Percentiles rank a stretch among this genome's conserved stretches.
phyloP scores from a whole-genome alignment of 2,888 invertebrate genomes.

The Drosophila lacicola region DNA sequence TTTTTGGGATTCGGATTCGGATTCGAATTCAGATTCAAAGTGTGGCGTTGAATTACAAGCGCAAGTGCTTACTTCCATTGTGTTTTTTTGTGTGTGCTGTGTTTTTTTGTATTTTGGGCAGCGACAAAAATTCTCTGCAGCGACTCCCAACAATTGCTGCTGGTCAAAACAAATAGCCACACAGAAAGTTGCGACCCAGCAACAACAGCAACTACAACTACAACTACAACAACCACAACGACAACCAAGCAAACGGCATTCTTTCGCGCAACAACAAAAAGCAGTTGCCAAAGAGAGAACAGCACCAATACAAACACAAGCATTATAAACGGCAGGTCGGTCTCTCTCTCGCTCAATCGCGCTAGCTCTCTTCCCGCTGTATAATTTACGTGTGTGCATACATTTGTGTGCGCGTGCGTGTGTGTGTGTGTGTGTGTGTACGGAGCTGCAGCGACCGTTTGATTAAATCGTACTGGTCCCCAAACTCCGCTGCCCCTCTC shows the following conservation, averaged over 20 bases:
- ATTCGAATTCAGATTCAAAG: slow-evolving; percentile 40
- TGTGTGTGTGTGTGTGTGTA: slow-evolving; percentile 25
- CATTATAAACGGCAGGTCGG: slow-evolving; percentile 43
- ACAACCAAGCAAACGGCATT: slow-evolving; percentile 82
- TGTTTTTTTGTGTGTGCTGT: slow-evolving; percentile 48
- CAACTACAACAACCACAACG: slow-evolving; percentile 56
- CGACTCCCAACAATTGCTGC: slow-evolving; percentile 73
- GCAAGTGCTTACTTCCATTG: slow-evolving; percentile 50
- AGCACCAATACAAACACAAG: slow-evolving; percentile 44
- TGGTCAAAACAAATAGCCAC: slow-evolving; percentile 74
- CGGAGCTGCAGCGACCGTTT: slow-evolving; percentile 52
- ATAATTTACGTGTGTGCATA: background rate
- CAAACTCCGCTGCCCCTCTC: slow-evolving; percentile 21
- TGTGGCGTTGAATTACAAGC: slow-evolving; percentile 71
- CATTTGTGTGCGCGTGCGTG: slow-evolving; percentile 20
- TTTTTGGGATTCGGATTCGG: slow-evolving; percentile 42
- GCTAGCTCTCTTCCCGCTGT: slow-evolving; percentile 33
- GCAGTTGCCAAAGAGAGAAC: slow-evolving; percentile 65
- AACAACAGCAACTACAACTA: slow-evolving; percentile 44
- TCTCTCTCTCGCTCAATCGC: slow-evolving; percentile 22
- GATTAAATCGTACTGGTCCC: slow-evolving; percentile 71
- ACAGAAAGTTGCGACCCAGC: slow-evolving; percentile 72
- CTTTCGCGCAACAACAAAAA: slow-evolving; percentile 84
- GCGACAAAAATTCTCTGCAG: slow-evolving; percentile 41
- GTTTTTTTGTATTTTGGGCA: slow-evolving; percentile 33